phyloP scores from a whole-genome alignment of 30 jellyfish, hydroid and myxozoan genomes.

The Aurelia aurita complex sp. Pacific region DNA sequence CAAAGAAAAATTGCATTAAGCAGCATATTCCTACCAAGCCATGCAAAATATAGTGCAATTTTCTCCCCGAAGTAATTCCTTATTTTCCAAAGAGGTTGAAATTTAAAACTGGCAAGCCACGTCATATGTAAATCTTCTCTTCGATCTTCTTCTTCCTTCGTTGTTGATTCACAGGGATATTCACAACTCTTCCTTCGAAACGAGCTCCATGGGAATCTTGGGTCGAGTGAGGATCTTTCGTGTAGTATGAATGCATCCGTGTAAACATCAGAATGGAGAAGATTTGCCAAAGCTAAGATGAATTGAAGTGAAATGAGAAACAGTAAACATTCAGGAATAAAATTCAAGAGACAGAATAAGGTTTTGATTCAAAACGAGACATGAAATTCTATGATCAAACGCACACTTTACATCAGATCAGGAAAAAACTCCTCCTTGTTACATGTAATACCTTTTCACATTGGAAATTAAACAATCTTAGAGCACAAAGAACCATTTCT shows the following conservation, averaged over 20 bases:
- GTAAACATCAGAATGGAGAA: conserved; percentile 83
- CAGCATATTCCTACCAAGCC: conserved; percentile 80
- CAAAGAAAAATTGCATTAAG: not conserved
- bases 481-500: too few relatives aligned
- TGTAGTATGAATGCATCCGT: conserved; percentile 86
- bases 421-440: too few relatives aligned
- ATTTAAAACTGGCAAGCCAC: conserved; percentile 82
- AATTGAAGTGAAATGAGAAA: too few relatives aligned
- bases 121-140: conserved; percentile 81
- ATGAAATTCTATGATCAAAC: too few relatives aligned
- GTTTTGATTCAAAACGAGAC: too few relatives aligned
- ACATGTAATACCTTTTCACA: too few relatives aligned
- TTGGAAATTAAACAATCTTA: too few relatives aligned
- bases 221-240: conserved; percentile 86
- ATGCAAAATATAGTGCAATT: conserved; percentile 88
- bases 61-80: conserved; percentile 92
- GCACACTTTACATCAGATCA: too few relatives aligned
- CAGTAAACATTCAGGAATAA: too few relatives aligned
- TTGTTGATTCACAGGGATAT: conserved; percentile 19
- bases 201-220: conserved; percentile 38
- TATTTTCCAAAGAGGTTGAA: conserved; percentile 93
- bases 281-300: conserved; percentile 65
- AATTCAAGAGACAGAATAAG: too few relatives aligned
- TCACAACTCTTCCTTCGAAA: conserved; percentile 13
- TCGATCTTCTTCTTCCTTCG: conserved; percentile 36